phyloP scores from a whole-genome alignment of 2,888 invertebrate species.

The Sphaeridia pumilis region DNA sequence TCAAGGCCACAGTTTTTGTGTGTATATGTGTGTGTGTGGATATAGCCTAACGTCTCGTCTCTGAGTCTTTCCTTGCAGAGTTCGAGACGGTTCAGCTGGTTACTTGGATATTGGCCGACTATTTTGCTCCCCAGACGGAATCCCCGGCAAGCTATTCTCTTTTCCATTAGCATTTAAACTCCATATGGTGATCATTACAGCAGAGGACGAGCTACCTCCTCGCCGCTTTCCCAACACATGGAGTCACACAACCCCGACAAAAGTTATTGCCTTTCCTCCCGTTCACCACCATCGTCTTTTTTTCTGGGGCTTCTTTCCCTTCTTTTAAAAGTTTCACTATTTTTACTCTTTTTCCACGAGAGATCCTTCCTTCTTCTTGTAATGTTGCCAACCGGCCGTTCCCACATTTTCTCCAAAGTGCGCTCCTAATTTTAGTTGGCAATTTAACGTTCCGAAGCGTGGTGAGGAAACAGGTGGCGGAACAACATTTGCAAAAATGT shows the following conservation, averaged over 20 bases:
- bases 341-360: no score
- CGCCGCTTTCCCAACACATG: conserved; percentile 7
- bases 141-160: no score
- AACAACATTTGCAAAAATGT: background rate
- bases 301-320: no score
- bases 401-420: no score
- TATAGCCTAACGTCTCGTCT: no score
- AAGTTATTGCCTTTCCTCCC: background rate
- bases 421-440: background rate
- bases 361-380: no score
- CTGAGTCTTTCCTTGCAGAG: no score
- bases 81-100: no score
- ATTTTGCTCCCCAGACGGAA: conserved; percentile 7
- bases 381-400: no score
- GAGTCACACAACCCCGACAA: conserved; percentile 4
- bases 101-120: conserved; percentile 5
- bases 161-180: conserved; percentile 20
- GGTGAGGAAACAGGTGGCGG: background rate
- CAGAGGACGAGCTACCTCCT: background rate
- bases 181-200: conserved; percentile 15
- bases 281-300: no score
- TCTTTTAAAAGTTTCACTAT: no score
- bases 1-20: background rate
- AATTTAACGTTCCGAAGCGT: background rate
- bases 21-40: no score